Conservation (phyloP, 2,113 vertebrate species). For the Irena cyanogastra region DNA sequence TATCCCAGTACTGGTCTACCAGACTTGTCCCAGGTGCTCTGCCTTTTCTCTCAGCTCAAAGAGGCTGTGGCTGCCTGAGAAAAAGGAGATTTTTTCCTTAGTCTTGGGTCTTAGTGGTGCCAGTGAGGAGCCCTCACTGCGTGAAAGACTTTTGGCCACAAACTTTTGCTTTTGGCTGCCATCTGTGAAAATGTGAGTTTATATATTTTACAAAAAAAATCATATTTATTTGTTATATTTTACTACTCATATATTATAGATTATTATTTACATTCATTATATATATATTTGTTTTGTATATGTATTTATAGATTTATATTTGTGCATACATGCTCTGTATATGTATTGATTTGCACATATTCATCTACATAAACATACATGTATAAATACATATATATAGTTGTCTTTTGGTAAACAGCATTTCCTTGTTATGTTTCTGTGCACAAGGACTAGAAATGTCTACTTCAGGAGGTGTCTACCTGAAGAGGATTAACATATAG, state of each 20-base stretch:
- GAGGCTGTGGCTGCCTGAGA: neutral
- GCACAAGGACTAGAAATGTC: neutral
- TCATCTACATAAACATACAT: neutral
- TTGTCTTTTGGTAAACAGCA: neutral
- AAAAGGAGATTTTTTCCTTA: neutral
- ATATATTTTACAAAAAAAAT: neutral
- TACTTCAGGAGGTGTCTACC: neutral
- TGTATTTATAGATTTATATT: neutral
- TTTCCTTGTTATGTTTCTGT: neutral
- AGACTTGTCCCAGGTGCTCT: too few relatives aligned
- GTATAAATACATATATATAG: too few relatives aligned
- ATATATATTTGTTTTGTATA: neutral
- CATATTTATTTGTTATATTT: neutral
- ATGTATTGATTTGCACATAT: neutral
- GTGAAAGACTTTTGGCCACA: neutral
- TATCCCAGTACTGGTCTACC: neutral
- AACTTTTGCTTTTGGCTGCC: neutral
- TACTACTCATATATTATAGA: too few relatives aligned
- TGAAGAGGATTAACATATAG: slow-evolving; percentile 1
- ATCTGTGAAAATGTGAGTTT: neutral
- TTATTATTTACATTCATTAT: neutral
- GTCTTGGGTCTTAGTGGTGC: neutral
- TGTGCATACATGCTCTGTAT: neutral
- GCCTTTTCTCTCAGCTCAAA: neutral
- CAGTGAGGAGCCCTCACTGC: neutral